Base-by-base conservation (phyloP, 1,140 invertebrate genomes). In the Helicoverpa armigera region DNA sequence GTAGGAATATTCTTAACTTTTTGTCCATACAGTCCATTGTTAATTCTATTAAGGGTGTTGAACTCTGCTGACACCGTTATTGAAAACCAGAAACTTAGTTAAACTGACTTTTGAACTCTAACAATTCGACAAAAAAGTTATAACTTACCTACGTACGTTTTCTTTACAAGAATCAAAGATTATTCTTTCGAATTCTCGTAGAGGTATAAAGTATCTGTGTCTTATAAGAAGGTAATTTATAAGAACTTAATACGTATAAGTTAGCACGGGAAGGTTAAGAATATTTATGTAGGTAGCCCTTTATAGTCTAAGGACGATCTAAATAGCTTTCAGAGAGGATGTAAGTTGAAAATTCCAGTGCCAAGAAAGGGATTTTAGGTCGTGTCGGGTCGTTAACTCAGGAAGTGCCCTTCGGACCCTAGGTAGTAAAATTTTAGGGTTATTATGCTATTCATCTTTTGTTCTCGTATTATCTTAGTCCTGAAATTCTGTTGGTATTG, bases 231-330 rank as follows among this genome's bases (percentile, higher is more conserved):
- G 23, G 23, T 23, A 23, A 23, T 23, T 23, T 23, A 23, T 23
- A 23, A 23, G 23, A 1, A 58, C 14, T 14, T 4, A 43, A 9
- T 43, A 43, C 4, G 23, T 61, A 29, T 31, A n/a, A n/a, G 13
- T 29, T 7, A 14, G 35, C 61, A 48, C 61, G 13, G 61, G 14
- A 43, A 16, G 31, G 4, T n/a, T n/a, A 65, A n/a, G 61, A 65
- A 48, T 65, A 65, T 65, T 65, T 65, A 65, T 43, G 13, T 16
- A 35, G 61, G 61, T 65, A 35, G 13, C 31, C 14, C 31, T 48
- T 65, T 65, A 65, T 65, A 43, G 61, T 7, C 35, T 9, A 12
- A 65, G 61, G 61, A 48, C 61, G 16, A 48, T 65, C 31, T 65
- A 43, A 65, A 65, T 65, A 35, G n/a, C 61, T n/a, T 65, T 29